Base-by-base conservation (phyloP, 2,888 invertebrate species). In the Himalopsyche anomala region DNA sequence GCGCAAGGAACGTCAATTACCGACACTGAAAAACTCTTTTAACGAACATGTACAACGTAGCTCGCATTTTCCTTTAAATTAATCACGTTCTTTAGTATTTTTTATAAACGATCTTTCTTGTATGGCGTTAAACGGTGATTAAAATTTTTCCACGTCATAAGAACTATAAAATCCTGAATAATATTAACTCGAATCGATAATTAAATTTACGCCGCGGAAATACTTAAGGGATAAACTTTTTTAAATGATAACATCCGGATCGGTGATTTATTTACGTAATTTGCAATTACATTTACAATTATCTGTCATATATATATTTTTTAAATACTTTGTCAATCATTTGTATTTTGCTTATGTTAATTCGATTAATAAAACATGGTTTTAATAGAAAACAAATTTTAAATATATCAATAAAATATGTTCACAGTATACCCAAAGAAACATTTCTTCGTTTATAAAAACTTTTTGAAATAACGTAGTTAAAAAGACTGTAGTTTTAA, bases 1-100 rank as follows among this genome's bases (percentile, higher is more conserved):
- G 74, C 36, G 74, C 74, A 36, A 74, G 74, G 74, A 74, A 74
- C 74, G 74, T 74, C 74, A 74, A 74, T 74, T 74, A 74, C 74
- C 62, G 5, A 36, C 36, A 15, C 15, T 36, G 28, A 74, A 74
- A 74, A 74, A 74, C 74, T 19, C 38, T 36, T 38, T 74, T 74
- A 74, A 36, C 36, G 74, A 74, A 74, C 74, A 36, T 36, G 36
- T 36, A 74, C 74, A 74, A 36, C 74, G 74, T 74, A 74, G 36
- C 36, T 74, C 38, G 36, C 74, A 74, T 74, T 74, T 74, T 74
- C 74, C 74, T 36, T 74, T 38, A 74, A 6, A 74, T 74, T 74
- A 74, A 74, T 74, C 74, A 15, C 74, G 74, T 74, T 38, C 74
- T 38, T 15, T 38, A 74, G 38, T 74, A 74, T 74, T 74, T 74